Percentiles rank a stretch among this genome's conserved stretches.
Evolutionary conservation across 2,113 vertebrate species (phyloP).

Genomic region (Varanus salvator): DNA sequence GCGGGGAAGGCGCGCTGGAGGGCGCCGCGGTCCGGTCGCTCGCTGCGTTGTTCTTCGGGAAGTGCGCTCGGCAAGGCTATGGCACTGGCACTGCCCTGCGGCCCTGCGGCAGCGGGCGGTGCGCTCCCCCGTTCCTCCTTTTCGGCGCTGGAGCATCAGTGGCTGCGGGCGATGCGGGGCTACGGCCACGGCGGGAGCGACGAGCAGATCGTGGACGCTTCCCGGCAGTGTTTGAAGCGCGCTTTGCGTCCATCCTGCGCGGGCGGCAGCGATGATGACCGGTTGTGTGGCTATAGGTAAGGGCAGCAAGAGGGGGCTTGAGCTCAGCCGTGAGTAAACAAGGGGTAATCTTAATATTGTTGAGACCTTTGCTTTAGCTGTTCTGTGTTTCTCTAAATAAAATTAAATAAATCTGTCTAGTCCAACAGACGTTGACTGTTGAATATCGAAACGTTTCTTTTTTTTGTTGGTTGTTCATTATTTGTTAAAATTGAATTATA

Average conservation of each 20-base stretch:
- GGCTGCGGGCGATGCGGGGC: neutral
- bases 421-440: neutral
- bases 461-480: neutral
- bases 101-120: neutral
- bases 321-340: neutral
- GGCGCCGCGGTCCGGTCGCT: too few relatives aligned
- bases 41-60: too few relatives aligned
- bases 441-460: neutral
- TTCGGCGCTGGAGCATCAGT: neutral
- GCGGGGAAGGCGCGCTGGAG: too few relatives aligned
- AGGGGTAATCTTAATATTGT: neutral
- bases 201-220: too few relatives aligned
- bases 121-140: accelerated
- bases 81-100: neutral
- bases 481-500: too few relatives aligned
- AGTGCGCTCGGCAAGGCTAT: neutral
- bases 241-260: neutral
- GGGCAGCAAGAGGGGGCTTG: neutral
- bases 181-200: neutral
- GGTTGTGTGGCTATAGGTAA: neutral
- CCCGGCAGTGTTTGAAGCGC: neutral
- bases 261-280: neutral
- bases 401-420: neutral
- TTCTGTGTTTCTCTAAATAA: too few relatives aligned
- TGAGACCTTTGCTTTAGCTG: neutral